These are phyloP conservation scores for Sminthopsis crassicaudata DNA, from an alignment of 2,113 vertebrate species.

Conservation along the genomic window DNA sequence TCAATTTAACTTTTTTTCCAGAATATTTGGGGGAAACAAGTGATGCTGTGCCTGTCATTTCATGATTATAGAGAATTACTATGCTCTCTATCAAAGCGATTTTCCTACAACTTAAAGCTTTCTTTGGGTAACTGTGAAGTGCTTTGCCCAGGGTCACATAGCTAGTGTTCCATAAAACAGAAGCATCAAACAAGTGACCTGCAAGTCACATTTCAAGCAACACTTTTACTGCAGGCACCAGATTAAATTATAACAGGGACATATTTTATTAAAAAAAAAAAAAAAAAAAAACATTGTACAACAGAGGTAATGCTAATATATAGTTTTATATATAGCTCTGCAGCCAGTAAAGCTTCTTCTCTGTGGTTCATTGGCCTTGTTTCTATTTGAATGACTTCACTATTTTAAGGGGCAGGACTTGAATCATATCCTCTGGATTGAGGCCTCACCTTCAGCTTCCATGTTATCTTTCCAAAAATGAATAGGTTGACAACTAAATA, in stretches of 20 bases:
- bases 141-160: background rate
- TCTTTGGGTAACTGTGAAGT: background rate
- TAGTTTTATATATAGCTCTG: background rate
- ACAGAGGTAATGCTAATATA: background rate
- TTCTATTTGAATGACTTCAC: background rate
- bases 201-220: background rate
- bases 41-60: background rate
- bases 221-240: background rate
- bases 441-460: background rate
- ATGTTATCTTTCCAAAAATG: background rate
- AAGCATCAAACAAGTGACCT: background rate
- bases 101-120: background rate
- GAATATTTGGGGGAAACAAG: background rate
- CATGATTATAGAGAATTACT: no score
- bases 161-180: background rate
- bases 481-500: background rate
- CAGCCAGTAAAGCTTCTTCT: background rate
- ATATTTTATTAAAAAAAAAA: background rate
- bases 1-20: background rate
- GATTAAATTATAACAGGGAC: background rate
- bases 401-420: background rate
- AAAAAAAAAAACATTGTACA: background rate
- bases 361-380: background rate
- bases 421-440: background rate
- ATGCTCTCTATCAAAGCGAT: background rate